Percentiles rank a stretch among this genome's conserved stretches.
Conservation (phyloP, 2,888 invertebrate genomes). For the Pegoplata infirma region DNA sequence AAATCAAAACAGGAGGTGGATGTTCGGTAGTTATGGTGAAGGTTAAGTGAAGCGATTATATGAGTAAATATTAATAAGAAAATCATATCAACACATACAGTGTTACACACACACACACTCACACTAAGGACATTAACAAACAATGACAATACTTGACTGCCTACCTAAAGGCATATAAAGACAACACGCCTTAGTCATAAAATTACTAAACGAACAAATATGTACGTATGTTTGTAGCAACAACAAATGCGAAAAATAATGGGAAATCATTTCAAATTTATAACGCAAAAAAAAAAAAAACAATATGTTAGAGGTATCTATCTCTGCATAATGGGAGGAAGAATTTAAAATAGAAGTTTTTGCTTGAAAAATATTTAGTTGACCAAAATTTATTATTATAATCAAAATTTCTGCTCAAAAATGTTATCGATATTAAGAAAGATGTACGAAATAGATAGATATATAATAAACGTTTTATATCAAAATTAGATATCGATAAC, state of each 20-base stretch:
- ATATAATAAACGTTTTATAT: too few relatives aligned
- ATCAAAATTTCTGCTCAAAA: too few relatives aligned
- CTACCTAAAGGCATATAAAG: slow-evolving; percentile 27
- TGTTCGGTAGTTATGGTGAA: slow-evolving; percentile 24
- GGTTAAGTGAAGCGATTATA: slow-evolving; percentile 54
- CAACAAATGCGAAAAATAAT: slow-evolving; percentile 12
- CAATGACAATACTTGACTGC: slow-evolving; percentile 29
- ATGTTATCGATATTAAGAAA: too few relatives aligned
- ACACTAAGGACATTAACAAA: slow-evolving; percentile 15
- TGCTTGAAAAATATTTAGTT: too few relatives aligned
- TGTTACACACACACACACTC: slow-evolving; percentile 27
- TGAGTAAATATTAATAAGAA: slow-evolving; percentile 57
- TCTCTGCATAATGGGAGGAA: not conserved
- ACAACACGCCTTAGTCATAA: slow-evolving; percentile 48
- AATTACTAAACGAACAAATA: slow-evolving; percentile 41
- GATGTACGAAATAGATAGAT: too few relatives aligned
- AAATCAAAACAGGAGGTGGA: not conserved
- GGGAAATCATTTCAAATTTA: not conserved
- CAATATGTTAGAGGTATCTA: not conserved
- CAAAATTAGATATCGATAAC: too few relatives aligned
- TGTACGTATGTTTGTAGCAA: too few relatives aligned
- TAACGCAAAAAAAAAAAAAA: slow-evolving; percentile 1
- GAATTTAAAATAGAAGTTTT: too few relatives aligned
- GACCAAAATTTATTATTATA: too few relatives aligned
- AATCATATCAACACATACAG: slow-evolving; percentile 52